These are phyloP conservation scores for Tylochromis polylepis DNA, from an alignment of 2,113 vertebrate genomes.

Conservation along the genomic window DNA sequence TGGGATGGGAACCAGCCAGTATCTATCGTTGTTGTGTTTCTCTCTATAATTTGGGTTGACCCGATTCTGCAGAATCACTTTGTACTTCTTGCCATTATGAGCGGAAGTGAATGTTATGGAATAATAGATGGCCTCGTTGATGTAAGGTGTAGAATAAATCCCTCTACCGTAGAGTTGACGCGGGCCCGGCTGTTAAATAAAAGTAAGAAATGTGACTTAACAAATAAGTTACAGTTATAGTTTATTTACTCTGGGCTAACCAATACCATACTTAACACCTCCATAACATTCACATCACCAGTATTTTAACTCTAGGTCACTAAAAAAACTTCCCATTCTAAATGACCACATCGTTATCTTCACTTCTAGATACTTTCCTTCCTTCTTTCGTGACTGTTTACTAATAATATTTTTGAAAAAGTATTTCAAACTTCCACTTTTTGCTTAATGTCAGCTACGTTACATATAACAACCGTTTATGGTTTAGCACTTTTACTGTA, in stretches of 20 bases:
- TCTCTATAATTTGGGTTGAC: not conserved
- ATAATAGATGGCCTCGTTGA: rapidly evolving
- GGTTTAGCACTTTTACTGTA: not conserved
- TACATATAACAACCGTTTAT: no score
- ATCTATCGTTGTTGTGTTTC: rapidly evolving
- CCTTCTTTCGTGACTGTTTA: no score
- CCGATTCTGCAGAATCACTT: not conserved
- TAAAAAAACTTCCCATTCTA: no score
- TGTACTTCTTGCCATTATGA: not conserved
- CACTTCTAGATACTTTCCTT: no score
- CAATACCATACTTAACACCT: no score
- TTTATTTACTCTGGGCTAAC: not conserved
- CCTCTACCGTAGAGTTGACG: rapidly evolving
- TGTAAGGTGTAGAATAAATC: not conserved
- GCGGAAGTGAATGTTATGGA: rapidly evolving
- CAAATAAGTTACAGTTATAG: no score
- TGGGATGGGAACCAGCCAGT: rapidly evolving
- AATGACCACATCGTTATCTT: no score
- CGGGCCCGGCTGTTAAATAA: not conserved
- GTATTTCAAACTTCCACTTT: no score
- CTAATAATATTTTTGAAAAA: no score
- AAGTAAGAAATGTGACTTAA: not conserved
- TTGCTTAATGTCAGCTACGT: no score
- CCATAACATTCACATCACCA: no score
- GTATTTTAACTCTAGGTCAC: no score